phyloP scores from a whole-genome alignment of 2,797 vertebrate genomes.

The Crenichthys baileyi region DNA sequence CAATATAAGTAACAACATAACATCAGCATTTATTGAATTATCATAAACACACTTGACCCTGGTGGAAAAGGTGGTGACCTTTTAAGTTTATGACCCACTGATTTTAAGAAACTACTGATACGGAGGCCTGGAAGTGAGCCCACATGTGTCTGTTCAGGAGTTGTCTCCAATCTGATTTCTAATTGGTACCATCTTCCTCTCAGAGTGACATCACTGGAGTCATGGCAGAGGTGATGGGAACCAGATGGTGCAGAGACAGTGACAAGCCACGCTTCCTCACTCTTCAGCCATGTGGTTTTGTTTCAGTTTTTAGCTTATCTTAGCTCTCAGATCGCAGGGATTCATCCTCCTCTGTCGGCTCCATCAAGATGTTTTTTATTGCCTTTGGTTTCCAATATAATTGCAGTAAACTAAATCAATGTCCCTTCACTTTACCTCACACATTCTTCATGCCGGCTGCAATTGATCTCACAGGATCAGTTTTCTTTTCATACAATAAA shows the following conservation, averaged over 20 bases:
- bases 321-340: constrained; percentile 40
- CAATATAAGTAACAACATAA: constrained; percentile 15
- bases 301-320: constrained; percentile 48
- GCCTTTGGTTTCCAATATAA: constrained; percentile 56
- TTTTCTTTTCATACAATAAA: constrained; percentile 47
- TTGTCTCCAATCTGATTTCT: constrained; percentile 58
- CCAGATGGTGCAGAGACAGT: constrained; percentile 70
- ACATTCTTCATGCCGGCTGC: constrained; percentile 38
- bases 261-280: constrained; percentile 60
- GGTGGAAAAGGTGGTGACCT: constrained; percentile 7
- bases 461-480: constrained; percentile 62
- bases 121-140: constrained; percentile 35
- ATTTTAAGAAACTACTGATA: constrained; percentile 32
- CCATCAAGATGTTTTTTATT: constrained; percentile 40
- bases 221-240: constrained; percentile 64
- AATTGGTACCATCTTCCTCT: constrained; percentile 75
- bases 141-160: constrained; percentile 41
- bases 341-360: constrained; percentile 14
- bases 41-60: constrained; percentile 3
- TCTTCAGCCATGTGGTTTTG: constrained; percentile 53
- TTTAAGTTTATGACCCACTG: constrained; percentile 21
- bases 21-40: constrained; percentile 36
- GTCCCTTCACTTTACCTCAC: constrained; percentile 46
- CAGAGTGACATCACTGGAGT: constrained; percentile 71
- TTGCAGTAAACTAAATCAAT: constrained; percentile 61